These are phyloP conservation scores for Coracopsis vasa DNA, from an alignment of 2,113 vertebrate genomes.

Conservation along the genomic window DNA sequence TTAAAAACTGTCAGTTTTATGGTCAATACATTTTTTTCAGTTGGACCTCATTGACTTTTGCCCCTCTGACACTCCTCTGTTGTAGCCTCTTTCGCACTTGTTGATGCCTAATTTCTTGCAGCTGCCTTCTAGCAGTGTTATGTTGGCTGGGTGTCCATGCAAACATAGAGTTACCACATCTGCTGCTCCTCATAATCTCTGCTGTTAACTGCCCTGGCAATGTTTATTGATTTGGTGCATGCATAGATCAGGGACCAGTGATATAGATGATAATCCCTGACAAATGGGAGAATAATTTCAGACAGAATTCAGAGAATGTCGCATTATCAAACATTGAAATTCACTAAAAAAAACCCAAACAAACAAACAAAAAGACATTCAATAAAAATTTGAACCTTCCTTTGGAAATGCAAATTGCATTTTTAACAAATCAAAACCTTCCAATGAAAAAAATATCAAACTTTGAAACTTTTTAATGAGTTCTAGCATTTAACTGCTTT, in stretches of 20 bases:
- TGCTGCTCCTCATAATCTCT: not conserved
- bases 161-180: fast-evolving
- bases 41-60: not conserved
- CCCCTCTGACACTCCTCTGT: not conserved
- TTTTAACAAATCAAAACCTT: not conserved
- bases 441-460: not conserved
- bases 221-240: not conserved
- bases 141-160: not conserved
- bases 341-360: not conserved
- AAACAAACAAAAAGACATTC: not conserved
- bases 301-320: not conserved
- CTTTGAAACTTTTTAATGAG: not conserved
- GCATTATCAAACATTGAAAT: not conserved
- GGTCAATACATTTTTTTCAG: not conserved
- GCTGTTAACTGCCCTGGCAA: not conserved
- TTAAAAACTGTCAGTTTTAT: not conserved
- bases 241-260: not conserved
- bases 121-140: not conserved
- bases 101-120: not conserved
- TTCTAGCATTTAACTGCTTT: not conserved
- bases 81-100: not conserved
- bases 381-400: not conserved
- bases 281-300: not conserved
- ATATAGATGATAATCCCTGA: not conserved
- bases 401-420: not conserved